phyloP scores from a whole-genome alignment of 2,888 invertebrate species.

The Pristionchus arcanus region DNA sequence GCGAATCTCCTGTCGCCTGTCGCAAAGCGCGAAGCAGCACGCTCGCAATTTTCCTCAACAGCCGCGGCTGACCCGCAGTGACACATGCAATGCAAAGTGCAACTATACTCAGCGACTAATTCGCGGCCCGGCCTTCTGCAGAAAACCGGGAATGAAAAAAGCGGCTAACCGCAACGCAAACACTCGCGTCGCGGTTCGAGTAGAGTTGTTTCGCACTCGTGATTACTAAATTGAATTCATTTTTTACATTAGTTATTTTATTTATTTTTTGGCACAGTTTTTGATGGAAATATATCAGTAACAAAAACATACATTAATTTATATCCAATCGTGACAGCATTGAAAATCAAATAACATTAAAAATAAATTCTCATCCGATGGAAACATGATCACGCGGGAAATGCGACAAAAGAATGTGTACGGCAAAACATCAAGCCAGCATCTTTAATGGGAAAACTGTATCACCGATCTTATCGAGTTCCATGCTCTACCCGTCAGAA shows the following conservation, averaged over 20 bases:
- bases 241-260: background rate
- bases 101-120: constrained; percentile 9
- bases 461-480: constrained; percentile 1
- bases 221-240: background rate
- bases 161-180: background rate
- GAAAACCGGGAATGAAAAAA: too few species aligned
- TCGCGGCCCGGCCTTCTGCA: too few species aligned
- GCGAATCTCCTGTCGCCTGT: background rate
- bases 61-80: too few species aligned
- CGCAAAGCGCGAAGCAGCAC: constrained; percentile 53
- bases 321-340: too few species aligned
- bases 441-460: background rate
- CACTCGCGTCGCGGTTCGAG: constrained; percentile 9
- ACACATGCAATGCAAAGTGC: too few species aligned
- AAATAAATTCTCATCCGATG: too few species aligned
- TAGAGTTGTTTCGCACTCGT: constrained; percentile 13
- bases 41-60: too few species aligned
- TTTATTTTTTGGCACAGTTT: background rate
- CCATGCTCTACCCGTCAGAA: background rate
- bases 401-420: background rate
- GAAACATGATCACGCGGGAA: too few species aligned
- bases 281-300: background rate
- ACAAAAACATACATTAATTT: too few species aligned
- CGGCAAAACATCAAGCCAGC: too few species aligned
- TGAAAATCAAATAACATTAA: too few species aligned